A percentile compares a stretch with the other conserved stretches of the same genome.
These are phyloP conservation scores for Carassius carassius DNA, from an alignment of 2,113 vertebrate species.

Conservation along the genomic window DNA sequence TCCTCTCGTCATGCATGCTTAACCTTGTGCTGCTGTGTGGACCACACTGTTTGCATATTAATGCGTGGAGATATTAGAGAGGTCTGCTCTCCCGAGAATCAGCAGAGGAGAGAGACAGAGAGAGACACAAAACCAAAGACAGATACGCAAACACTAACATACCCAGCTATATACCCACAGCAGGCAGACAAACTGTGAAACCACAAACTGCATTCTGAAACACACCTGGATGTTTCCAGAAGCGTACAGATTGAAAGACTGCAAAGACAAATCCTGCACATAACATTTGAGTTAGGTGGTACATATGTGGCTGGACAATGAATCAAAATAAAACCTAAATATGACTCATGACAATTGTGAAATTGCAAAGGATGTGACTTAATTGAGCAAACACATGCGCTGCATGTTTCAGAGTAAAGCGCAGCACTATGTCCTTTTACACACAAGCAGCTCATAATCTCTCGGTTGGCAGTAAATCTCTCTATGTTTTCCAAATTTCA, in stretches of 20 bases:
- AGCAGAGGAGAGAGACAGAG: neutral
- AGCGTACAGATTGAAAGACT: neutral
- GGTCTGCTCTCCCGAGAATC: conserved; percentile 22
- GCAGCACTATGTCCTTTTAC: neutral
- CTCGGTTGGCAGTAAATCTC: too few relatives aligned
- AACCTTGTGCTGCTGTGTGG: conserved; percentile 75
- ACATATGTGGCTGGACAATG: neutral
- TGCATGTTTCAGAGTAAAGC: neutral
- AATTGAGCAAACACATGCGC: neutral
- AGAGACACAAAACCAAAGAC: neutral
- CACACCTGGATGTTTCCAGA: conserved; percentile 17
- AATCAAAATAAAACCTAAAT: neutral
- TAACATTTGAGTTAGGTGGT: neutral
- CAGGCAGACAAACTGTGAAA: conserved; percentile 9
- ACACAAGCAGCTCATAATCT: neutral
- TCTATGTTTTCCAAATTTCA: neutral
- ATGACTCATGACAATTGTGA: neutral
- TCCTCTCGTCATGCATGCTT: conserved; percentile 75
- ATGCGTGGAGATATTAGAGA: conserved; percentile 60
- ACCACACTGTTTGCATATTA: conserved; percentile 72
- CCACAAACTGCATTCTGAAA: conserved; percentile 27
- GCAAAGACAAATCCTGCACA: neutral
- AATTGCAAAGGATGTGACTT: neutral
- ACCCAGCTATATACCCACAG: neutral
- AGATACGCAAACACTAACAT: neutral